phyloP scores from a whole-genome alignment of 1,140 invertebrate genomes.

The Ephestia elutella region DNA sequence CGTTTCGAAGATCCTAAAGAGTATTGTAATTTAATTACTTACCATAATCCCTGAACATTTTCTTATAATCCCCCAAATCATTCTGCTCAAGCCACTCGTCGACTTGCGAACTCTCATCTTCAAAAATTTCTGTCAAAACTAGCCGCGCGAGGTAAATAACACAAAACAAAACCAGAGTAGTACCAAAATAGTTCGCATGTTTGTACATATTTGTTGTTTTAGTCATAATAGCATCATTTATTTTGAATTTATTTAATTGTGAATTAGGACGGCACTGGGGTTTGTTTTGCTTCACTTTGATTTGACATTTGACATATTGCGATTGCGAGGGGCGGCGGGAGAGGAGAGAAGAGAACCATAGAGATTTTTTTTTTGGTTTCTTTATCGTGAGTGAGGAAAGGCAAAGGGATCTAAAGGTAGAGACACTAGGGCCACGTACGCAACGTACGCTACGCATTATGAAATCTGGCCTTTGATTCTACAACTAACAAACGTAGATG shows the following conservation, averaged over 20 bases:
- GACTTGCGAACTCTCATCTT: constrained; percentile 76
- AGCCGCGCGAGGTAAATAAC: constrained; percentile 45
- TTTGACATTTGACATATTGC: constrained; percentile 7
- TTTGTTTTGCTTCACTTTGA: constrained; percentile 20
- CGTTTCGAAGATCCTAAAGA: too few species aligned
- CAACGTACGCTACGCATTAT: too few species aligned
- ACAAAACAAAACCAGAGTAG: constrained; percentile 45
- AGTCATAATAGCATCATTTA: constrained; percentile 29
- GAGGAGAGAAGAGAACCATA: too few species aligned
- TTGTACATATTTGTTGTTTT: constrained; percentile 41
- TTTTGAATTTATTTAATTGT: constrained; percentile 16
- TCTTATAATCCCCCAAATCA: constrained; percentile 79
- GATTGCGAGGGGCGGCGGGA: background rate
- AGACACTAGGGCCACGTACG: too few species aligned
- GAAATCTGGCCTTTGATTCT: too few species aligned
- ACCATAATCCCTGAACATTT: constrained; percentile 82
- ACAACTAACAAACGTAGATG: too few species aligned
- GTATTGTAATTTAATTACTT: constrained; percentile 23
- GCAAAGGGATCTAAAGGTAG: too few species aligned
- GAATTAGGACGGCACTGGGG: constrained; percentile 14
- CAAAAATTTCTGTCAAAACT: constrained; percentile 54
- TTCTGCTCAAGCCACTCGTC: constrained; percentile 84
- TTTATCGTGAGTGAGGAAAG: too few species aligned
- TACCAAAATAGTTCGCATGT: constrained; percentile 42
- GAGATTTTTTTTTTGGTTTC: too few species aligned